A percentile compares a stretch with the other conserved stretches of the same genome.
Conservation (phyloP, 2,888 invertebrate genomes). For the Calameuta filiformis region DNA sequence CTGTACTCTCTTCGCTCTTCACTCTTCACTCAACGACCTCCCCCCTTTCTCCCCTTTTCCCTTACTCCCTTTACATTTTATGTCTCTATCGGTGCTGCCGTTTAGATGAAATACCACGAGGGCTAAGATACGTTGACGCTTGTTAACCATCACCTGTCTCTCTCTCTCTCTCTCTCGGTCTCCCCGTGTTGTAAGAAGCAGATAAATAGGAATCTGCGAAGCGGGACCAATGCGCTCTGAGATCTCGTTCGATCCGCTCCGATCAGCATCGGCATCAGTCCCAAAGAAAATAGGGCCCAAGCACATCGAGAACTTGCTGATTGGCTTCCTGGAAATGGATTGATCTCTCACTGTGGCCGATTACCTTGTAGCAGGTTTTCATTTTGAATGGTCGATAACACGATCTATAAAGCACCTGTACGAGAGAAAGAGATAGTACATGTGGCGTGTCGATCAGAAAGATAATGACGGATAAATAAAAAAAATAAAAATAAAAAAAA, state of each 20-base stretch:
- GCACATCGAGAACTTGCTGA: not conserved
- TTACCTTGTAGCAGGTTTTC: not conserved
- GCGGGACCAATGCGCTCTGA: not conserved
- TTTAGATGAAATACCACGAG: slow-evolving; percentile 43
- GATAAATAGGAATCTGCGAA: not conserved
- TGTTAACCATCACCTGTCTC: not conserved
- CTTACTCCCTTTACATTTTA: slow-evolving; percentile 54
- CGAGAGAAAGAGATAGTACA: not conserved
- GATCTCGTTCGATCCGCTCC: not conserved
- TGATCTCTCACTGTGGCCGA: not conserved
- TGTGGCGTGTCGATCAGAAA: not conserved
- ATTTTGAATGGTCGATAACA: not conserved
- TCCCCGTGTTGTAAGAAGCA: not conserved
- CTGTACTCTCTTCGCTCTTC: slow-evolving; percentile 34
- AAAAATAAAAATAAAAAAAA: no score
- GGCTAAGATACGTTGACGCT: not conserved
- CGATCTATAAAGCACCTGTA: not conserved
- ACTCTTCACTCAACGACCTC: not conserved
- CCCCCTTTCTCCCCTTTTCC: not conserved
- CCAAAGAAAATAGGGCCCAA: not conserved
- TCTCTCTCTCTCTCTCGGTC: no score
- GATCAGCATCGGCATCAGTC: not conserved
- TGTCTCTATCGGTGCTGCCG: slow-evolving; percentile 52
- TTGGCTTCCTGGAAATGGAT: not conserved
- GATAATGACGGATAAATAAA: not conserved